These are phyloP conservation scores for Ianthella basta DNA, from an alignment of 37 sponge, comb jelly and placozoan species.

Conservation along the genomic window DNA sequence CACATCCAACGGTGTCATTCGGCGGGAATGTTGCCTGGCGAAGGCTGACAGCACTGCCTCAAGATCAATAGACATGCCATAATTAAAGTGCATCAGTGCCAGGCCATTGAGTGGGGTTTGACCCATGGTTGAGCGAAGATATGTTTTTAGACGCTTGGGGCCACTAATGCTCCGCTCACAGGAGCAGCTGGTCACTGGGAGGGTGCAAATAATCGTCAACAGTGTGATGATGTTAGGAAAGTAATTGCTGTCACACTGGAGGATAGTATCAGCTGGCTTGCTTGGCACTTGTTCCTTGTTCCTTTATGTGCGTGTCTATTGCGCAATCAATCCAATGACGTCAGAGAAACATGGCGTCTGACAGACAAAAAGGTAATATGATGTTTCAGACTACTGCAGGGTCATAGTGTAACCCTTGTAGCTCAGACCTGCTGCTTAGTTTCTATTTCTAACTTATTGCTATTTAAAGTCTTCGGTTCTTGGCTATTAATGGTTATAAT, in stretches of 20 bases:
- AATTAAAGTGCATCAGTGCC: conserved; percentile 34
- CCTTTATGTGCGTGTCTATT: no score
- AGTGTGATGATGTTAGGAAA: conserved; percentile 25
- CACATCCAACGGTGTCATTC: conserved; percentile 16
- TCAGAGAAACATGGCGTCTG: no score
- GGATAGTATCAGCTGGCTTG: not conserved
- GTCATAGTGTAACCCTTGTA: no score
- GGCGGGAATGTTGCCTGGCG: conserved; percentile 17
- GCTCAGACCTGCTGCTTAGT: no score
- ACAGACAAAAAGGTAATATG: no score
- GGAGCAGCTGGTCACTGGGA: conserved; percentile 14
- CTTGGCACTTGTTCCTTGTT: not conserved
- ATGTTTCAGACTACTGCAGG: no score
- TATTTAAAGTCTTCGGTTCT: no score
- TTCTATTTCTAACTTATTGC: no score
- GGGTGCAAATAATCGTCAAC: not conserved
- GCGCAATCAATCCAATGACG: no score
- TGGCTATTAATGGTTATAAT: no score
- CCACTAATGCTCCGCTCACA: conserved; percentile 41
- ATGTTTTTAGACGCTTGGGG: conserved; percentile 34
- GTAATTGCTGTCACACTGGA: not conserved
- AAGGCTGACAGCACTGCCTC: not conserved
- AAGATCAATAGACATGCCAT: not conserved
- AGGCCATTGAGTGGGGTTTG: conserved; percentile 18
- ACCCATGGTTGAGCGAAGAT: conserved; percentile 33